Conservation (phyloP, 30 jellyfish, hydroid and myxozoan genomes). For the Calvadosia cruxmelitensis region DNA sequence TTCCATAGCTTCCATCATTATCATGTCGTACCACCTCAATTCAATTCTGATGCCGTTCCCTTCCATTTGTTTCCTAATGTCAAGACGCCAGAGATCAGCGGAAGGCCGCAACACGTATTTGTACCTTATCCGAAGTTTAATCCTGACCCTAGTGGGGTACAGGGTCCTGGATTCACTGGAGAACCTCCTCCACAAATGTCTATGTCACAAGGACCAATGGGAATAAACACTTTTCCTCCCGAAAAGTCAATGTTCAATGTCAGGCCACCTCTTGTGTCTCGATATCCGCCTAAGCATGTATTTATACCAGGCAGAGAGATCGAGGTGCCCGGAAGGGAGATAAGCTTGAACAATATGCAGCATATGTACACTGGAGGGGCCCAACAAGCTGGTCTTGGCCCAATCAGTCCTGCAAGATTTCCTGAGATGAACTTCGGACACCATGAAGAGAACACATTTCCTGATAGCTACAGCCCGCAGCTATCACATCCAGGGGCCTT, state of each 20-base stretch:
- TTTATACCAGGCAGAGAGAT: conserved; percentile 69
- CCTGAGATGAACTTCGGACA: background rate
- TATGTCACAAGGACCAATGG: background rate
- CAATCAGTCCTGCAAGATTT: background rate
- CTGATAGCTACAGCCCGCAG: too few species aligned
- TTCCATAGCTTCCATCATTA: conserved; percentile 29
- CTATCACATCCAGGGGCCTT: background rate
- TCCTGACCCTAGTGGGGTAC: background rate
- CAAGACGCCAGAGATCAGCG: conserved; percentile 46
- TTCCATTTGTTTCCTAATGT: conserved; percentile 48
- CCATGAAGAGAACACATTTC: too few species aligned
- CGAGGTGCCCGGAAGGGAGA: background rate
- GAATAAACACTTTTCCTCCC: background rate
- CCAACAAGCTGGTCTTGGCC: background rate
- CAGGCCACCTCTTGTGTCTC: conserved; percentile 20
- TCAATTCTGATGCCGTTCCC: conserved; percentile 31
- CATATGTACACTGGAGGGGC: background rate
- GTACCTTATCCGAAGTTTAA: conserved; percentile 33
- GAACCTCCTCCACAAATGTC: background rate
- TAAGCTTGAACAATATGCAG: background rate
- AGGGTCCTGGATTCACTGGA: background rate
- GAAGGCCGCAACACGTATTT: conserved; percentile 57
- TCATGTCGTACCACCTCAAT: conserved; percentile 37
- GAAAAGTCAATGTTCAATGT: conserved; percentile 2
- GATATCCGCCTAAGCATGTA: conserved; percentile 46